These are phyloP conservation scores for Tetragonisca angustula DNA, from an alignment of 2,888 invertebrate genomes.

Conservation along the genomic window DNA sequence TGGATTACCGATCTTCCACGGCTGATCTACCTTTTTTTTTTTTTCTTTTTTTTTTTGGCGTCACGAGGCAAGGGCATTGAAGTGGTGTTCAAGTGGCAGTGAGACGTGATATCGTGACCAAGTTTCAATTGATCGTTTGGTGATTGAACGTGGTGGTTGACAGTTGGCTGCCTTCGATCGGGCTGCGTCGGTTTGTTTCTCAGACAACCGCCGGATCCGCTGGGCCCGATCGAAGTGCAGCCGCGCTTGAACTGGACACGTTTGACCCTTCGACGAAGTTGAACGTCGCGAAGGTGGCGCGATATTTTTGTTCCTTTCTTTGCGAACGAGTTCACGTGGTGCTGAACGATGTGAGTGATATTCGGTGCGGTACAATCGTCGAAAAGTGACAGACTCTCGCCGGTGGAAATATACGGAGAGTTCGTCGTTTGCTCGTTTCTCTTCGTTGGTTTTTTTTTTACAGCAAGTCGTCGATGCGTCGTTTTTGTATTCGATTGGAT, in stretches of 20 bases:
- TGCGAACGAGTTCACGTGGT: not conserved
- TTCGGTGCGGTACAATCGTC: not conserved
- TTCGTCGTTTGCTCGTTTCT: not conserved
- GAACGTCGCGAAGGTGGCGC: slow-evolving; percentile 75
- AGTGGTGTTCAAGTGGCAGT: not conserved
- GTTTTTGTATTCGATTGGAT: not conserved
- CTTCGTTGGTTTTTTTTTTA: not conserved
- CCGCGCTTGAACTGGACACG: slow-evolving; percentile 76
- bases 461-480: not conserved
- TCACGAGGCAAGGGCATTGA: not conserved
- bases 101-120: not conserved
- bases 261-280: slow-evolving; percentile 39
- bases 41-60: not conserved
- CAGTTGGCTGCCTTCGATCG: slow-evolving; percentile 76
- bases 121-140: not conserved
- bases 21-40: not conserved
- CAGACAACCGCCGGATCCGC: not conserved
- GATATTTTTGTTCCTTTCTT: slow-evolving; percentile 1
- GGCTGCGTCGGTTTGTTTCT: slow-evolving; percentile 18
- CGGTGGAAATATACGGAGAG: slow-evolving; percentile 1
- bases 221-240: slow-evolving; percentile 76
- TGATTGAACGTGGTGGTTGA: slow-evolving; percentile 41
- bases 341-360: not conserved
- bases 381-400: slow-evolving; percentile 19
- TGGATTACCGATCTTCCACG: not conserved